A percentile compares a stretch with the other conserved stretches of the same genome.
These are phyloP conservation scores for Eustalomyia histrio DNA, from an alignment of 2,888 invertebrate species.

Conservation along the genomic window DNA sequence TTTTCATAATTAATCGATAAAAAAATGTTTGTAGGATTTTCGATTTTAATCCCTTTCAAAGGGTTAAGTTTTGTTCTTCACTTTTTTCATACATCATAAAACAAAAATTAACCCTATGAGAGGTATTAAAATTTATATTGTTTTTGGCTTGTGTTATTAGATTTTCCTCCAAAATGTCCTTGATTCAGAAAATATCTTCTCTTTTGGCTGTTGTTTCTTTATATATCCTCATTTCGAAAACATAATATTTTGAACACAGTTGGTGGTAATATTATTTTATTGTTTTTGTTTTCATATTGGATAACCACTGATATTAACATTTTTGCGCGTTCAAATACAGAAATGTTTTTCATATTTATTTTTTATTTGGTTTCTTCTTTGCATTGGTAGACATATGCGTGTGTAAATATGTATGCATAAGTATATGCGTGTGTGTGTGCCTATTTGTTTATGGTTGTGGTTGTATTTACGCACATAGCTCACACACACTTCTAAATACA, in stretches of 20 bases:
- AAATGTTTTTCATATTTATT: background rate
- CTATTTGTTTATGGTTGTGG: background rate
- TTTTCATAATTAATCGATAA: no score
- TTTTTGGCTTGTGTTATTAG: no score
- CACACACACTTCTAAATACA: background rate
- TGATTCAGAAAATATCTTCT: no score
- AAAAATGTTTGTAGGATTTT: no score
- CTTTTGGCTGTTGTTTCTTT: no score
- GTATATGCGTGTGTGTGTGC: background rate
- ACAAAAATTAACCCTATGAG: no score
- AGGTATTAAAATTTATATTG: no score
- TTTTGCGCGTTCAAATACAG: background rate
- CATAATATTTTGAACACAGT: background rate
- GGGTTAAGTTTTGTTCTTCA: background rate
- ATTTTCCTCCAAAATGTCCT: no score
- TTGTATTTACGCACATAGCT: background rate
- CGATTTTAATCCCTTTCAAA: background rate
- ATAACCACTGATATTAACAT: background rate
- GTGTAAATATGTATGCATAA: background rate
- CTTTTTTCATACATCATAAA: no score
- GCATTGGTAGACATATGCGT: background rate
- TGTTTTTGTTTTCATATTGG: background rate
- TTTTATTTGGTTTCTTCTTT: background rate
- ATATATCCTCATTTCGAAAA: background rate
- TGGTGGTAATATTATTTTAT: background rate